Evolutionary conservation across 1,140 invertebrate species (phyloP).

Genomic region (Rhizoglyphus robini): DNA sequence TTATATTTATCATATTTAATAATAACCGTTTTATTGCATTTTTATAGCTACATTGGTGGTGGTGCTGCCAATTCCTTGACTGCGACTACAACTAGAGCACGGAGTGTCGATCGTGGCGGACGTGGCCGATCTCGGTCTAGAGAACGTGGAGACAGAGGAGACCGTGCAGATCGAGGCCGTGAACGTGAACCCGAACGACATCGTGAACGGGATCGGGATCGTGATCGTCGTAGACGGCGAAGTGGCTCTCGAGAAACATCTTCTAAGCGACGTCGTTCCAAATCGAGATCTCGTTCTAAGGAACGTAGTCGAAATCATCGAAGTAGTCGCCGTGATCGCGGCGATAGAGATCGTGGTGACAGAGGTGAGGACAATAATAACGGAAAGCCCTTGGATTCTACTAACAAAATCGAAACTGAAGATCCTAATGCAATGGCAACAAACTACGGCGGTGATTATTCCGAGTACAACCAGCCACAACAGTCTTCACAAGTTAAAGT

Average conservation of each 20-base stretch:
- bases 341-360: not conserved
- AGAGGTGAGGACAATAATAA: too few species aligned
- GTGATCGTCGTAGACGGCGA: not conserved
- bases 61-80: not conserved
- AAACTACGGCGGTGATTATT: too few species aligned
- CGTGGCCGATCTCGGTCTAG: not conserved
- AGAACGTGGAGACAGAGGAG: not conserved
- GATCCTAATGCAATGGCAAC: too few species aligned
- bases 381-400: too few species aligned
- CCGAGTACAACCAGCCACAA: not conserved
- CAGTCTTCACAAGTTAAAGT: not conserved
- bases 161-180: not conserved
- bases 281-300: not conserved
- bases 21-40: too few species aligned
- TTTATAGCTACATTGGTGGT: not conserved
- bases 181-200: not conserved
- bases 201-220: not conserved
- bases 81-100: not conserved
- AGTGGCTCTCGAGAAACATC: not conserved
- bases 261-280: not conserved
- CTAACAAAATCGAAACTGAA: too few species aligned
- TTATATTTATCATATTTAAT: not conserved
- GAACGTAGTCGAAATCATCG: not conserved
- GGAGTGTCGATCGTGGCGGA: not conserved
- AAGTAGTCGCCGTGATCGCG: not conserved